phyloP scores from a whole-genome alignment of 2,113 vertebrate genomes.

The Vulpes ferrilata region DNA sequence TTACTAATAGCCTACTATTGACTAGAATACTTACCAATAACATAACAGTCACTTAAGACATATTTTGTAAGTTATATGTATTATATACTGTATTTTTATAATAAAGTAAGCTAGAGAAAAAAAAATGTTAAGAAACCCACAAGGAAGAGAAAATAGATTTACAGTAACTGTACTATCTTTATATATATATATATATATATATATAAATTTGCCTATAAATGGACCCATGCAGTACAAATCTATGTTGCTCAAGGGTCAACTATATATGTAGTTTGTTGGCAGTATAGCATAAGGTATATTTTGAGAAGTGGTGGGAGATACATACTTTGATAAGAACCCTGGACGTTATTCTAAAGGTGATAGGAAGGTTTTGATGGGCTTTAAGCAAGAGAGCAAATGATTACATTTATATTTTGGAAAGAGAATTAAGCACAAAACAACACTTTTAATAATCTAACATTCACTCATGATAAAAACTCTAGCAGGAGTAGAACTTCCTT shows the following conservation, averaged over 20 bases:
- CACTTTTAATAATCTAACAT: background rate
- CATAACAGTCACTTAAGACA: background rate
- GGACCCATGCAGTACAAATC: background rate
- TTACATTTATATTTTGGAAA: conserved; percentile 31
- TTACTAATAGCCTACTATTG: background rate
- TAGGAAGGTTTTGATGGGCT: background rate
- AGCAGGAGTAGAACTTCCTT: background rate
- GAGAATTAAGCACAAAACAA: conserved; percentile 23
- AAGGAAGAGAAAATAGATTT: background rate
- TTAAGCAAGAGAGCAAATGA: conserved; percentile 9
- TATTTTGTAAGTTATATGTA: background rate
- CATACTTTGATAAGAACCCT: background rate
- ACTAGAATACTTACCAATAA: background rate
- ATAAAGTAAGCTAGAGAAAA: background rate
- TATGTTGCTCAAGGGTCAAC: background rate
- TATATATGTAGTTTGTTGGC: background rate
- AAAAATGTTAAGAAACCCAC: background rate
- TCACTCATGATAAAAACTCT: background rate
- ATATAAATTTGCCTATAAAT: background rate
- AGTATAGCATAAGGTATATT: background rate
- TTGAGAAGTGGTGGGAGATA: background rate
- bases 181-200: background rate
- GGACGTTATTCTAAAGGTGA: background rate
- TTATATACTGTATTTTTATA: background rate
- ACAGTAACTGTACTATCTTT: background rate